Conservation (phyloP, 2,113 vertebrate genomes). For the Micronycteris hirsuta region DNA sequence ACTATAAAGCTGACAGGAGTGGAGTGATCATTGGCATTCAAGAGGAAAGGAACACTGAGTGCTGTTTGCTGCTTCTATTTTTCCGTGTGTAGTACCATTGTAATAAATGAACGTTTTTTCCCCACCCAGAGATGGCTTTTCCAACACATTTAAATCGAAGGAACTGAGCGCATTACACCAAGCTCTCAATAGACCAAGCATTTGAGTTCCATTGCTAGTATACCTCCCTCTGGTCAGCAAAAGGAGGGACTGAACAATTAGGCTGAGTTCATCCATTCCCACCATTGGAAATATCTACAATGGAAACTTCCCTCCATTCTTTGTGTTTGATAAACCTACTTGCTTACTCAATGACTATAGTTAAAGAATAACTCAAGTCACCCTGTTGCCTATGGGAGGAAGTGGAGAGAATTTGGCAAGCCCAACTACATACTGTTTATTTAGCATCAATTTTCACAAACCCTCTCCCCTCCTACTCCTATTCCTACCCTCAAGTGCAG, state of each 20-base stretch:
- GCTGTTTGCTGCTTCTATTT: background rate
- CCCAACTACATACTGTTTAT: background rate
- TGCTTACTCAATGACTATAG: background rate
- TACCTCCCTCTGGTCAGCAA: constrained; percentile 75
- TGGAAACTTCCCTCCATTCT: background rate
- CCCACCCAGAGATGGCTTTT: background rate
- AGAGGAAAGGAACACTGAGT: background rate
- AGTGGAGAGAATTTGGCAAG: background rate
- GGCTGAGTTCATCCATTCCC: background rate
- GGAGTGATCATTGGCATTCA: background rate
- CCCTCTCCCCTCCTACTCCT: no score
- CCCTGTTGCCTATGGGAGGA: background rate
- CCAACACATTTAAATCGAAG: background rate
- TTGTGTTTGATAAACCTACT: background rate
- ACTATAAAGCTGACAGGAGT: constrained; percentile 79
- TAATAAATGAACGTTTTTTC: constrained; percentile 53
- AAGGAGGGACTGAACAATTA: constrained; percentile 77
- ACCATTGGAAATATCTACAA: constrained; percentile 1
- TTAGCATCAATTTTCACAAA: background rate
- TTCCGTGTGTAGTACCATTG: background rate
- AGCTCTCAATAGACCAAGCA: background rate
- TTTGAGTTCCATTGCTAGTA: background rate
- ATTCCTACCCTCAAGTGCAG: no score
- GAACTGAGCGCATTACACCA: background rate
- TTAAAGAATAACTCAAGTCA: background rate